phyloP scores from a whole-genome alignment of 2,797 vertebrate species.

The Hippocampus kuda region DNA sequence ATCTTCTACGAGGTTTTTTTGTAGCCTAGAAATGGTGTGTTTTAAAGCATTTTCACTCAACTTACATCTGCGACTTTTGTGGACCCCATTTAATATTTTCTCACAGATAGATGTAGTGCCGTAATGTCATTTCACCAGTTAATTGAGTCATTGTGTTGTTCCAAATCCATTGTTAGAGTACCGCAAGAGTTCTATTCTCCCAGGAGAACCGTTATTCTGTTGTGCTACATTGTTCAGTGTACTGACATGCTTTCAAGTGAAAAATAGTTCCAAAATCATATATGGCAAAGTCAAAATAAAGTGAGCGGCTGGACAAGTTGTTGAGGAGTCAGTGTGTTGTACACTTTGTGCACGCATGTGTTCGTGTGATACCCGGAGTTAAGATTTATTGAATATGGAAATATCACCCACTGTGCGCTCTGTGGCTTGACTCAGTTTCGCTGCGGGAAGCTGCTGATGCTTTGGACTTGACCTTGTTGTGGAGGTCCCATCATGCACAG shows the following conservation, averaged over 20 bases:
- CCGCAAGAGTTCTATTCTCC: neutral
- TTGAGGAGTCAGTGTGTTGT: neutral
- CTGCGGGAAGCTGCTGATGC: slow-evolving; percentile 45
- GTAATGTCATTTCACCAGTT: neutral
- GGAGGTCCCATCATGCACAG: slow-evolving; percentile 44
- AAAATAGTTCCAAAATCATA: neutral
- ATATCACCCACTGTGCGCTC: slow-evolving; percentile 37
- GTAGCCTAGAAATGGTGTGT: neutral
- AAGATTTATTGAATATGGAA: slow-evolving; percentile 56
- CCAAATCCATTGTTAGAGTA: neutral
- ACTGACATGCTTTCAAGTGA: neutral
- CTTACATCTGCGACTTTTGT: neutral
- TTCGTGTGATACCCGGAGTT: slow-evolving; percentile 43
- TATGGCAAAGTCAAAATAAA: neutral
- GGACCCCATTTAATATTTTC: neutral
- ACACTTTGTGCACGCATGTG: slow-evolving; percentile 1
- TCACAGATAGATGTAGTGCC: neutral
- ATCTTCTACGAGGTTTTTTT: neutral
- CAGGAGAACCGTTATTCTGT: neutral
- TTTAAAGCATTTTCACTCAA: neutral
- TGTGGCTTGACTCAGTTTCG: slow-evolving; percentile 47
- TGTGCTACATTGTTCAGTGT: neutral
- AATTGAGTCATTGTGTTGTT: neutral
- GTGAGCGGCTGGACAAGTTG: neutral
- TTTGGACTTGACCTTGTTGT: slow-evolving; percentile 56